phyloP scores from a whole-genome alignment of 1,140 invertebrate species.

The Eriocheir sinensis region DNA sequence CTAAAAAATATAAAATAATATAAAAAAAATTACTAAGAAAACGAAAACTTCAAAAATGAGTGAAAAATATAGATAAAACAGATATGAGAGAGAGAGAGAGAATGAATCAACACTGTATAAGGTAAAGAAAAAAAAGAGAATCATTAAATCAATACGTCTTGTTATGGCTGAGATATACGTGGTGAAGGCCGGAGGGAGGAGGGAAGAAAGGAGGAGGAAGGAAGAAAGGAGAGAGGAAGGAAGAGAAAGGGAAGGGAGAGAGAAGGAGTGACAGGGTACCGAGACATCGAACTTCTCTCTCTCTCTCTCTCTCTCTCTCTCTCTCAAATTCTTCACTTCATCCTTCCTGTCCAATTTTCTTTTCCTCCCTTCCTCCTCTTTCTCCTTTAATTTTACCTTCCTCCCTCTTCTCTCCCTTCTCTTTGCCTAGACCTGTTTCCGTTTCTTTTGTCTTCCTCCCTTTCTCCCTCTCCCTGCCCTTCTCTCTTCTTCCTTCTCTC shows the following conservation, averaged over 20 bases:
- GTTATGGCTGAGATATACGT: conserved; percentile 14
- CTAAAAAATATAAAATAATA: too few species aligned
- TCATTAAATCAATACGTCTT: conserved; percentile 3
- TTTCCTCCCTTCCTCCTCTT: not conserved
- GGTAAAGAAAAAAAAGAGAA: not conserved
- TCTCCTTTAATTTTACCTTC: not conserved
- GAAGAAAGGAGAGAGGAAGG: not conserved
- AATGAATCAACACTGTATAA: conserved; percentile 1
- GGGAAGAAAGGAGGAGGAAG: not conserved
- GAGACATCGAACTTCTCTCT: not conserved
- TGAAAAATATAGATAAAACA: too few species aligned
- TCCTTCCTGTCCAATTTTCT: not conserved
- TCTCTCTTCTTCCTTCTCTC: too few species aligned
- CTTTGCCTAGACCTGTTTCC: too few species aligned
- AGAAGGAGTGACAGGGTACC: not conserved
- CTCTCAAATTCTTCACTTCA: not conserved
- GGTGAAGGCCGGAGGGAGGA: not conserved
- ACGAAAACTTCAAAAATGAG: too few species aligned
- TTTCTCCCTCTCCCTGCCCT: too few species aligned
- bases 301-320: conserved; percentile 14
- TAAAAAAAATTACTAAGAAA: too few species aligned
- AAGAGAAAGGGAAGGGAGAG: conserved; percentile 17
- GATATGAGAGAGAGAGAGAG: not conserved
- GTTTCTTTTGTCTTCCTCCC: too few species aligned
- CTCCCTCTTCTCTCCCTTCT: too few species aligned